Conservation (phyloP, 2,113 vertebrate genomes). For the Rhombomys opimus region DNA sequence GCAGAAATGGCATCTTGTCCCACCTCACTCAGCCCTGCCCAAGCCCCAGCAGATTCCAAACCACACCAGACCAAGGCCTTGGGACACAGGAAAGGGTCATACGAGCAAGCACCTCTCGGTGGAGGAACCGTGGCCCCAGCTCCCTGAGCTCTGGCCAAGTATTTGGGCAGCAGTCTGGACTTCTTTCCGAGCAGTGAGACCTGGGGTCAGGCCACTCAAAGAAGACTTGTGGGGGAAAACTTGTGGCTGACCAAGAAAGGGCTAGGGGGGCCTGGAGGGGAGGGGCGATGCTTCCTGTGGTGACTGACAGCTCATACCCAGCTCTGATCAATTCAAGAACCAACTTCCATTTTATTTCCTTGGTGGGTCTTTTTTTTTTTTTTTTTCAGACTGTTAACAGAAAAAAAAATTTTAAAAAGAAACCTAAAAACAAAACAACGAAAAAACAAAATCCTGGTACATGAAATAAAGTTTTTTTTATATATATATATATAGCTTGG, state of each 20-base stretch:
- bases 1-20: constrained; percentile 14
- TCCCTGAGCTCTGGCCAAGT: neutral
- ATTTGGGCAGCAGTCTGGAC: neutral
- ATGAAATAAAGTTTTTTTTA: constrained; percentile 91
- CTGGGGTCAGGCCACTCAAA: constrained; percentile 71
- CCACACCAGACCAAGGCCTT: neutral
- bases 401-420: constrained; percentile 89
- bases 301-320: constrained; percentile 83
- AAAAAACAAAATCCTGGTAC: constrained; percentile 88
- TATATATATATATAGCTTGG: constrained; percentile 78
- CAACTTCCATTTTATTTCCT: constrained; percentile 89
- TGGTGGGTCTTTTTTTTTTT: constrained; percentile 84
- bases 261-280: neutral
- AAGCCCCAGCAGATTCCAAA: neutral
- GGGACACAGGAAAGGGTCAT: neutral
- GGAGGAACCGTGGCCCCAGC: neutral
- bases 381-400: constrained; percentile 91
- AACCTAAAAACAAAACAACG: constrained; percentile 84
- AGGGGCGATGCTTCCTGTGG: constrained; percentile 75
- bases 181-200: neutral
- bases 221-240: constrained; percentile 31
- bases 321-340: constrained; percentile 87
- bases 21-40: neutral
- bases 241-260: constrained; percentile 56
- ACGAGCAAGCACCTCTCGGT: neutral